Evolutionary conservation across 2,797 vertebrate genomes (phyloP).

Genomic region (Artibeus jamaicensis): DNA sequence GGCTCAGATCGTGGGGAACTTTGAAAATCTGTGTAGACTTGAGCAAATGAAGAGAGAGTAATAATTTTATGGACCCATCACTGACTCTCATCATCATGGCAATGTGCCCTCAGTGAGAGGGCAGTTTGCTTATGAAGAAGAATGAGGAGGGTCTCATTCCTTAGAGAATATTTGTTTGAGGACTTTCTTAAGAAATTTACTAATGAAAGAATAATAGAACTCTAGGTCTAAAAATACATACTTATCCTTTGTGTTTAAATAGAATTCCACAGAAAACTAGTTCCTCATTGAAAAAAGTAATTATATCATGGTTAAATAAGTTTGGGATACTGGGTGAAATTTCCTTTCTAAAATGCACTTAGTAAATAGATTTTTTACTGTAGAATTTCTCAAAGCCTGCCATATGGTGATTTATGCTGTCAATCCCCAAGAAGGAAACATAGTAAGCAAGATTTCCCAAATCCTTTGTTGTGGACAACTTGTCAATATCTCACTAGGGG

Average conservation of each 20-base stretch:
- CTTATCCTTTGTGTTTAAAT: neutral
- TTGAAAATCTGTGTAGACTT: neutral
- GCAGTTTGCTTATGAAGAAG: neutral
- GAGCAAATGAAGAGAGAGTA: neutral
- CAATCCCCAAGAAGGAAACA: neutral
- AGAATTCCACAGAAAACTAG: neutral
- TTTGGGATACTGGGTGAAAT: neutral
- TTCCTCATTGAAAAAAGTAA: neutral
- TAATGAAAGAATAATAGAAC: neutral
- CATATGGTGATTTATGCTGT: neutral
- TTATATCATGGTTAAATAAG: neutral
- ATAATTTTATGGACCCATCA: neutral
- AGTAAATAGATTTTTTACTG: neutral
- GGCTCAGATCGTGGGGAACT: neutral
- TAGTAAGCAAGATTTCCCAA: neutral
- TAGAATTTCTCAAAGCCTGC: neutral
- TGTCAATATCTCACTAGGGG: neutral
- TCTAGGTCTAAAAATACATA: neutral
- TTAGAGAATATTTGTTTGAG: neutral
- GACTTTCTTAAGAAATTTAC: neutral
- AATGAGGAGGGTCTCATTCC: neutral
- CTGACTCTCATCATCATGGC: neutral
- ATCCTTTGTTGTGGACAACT: neutral
- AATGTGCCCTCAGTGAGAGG: neutral
- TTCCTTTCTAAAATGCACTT: constrained; percentile 17